These are phyloP conservation scores for Platysternon megacephalum DNA, from an alignment of 2,113 vertebrate genomes.

Conservation along the genomic window DNA sequence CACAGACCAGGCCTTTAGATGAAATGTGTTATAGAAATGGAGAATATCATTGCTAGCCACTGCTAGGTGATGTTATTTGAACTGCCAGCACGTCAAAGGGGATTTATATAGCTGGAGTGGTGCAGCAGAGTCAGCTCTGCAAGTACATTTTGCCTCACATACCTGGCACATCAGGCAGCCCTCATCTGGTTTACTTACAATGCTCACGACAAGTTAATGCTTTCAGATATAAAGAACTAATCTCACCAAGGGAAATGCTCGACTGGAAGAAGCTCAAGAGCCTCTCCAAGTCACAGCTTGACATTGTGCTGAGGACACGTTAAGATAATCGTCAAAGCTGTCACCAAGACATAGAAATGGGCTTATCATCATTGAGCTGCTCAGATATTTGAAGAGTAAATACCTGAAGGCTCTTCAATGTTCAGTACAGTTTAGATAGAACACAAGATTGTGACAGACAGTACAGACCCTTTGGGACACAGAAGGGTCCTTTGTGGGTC, in stretches of 20 bases:
- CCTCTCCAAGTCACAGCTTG: background rate
- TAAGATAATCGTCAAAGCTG: background rate
- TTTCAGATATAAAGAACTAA: background rate
- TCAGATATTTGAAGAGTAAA: background rate
- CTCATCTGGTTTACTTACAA: fast-evolving
- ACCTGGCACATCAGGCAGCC: background rate
- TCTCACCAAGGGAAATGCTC: background rate
- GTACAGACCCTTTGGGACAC: background rate
- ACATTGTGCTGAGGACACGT: background rate
- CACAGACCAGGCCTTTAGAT: background rate
- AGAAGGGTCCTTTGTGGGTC: background rate
- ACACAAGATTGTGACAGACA: background rate
- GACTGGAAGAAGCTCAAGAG: background rate
- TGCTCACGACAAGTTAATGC: background rate
- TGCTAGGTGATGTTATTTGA: background rate
- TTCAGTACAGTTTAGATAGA: background rate
- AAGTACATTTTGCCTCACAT: background rate
- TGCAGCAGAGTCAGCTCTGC: background rate
- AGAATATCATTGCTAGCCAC: background rate
- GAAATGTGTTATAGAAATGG: background rate
- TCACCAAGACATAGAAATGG: background rate
- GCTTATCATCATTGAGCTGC: background rate
- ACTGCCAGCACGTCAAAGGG: background rate
- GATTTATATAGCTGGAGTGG: background rate
- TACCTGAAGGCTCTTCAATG: background rate